Conservation (phyloP, 2,888 invertebrate species). For the Zonitis immaculata region DNA sequence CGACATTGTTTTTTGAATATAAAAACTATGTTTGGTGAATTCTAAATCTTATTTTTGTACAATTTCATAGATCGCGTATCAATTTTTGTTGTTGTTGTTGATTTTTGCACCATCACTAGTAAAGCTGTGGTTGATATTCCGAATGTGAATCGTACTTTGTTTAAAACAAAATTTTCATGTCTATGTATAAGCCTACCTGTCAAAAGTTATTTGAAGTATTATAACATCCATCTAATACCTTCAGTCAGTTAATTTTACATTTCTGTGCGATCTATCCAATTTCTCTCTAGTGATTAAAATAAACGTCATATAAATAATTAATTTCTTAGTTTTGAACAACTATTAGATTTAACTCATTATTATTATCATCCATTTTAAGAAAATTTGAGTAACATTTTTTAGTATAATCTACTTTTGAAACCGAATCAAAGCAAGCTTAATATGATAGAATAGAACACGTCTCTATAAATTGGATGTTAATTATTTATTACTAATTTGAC, state of each 20-base stretch:
- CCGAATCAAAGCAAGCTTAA: too few species aligned
- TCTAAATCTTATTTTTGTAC: too few species aligned
- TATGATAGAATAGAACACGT: too few species aligned
- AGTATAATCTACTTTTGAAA: too few species aligned
- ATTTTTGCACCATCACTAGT: too few species aligned
- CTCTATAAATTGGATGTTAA: too few species aligned
- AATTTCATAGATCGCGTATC: too few species aligned
- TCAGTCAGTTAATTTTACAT: background rate
- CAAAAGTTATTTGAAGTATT: background rate
- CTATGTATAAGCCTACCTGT: background rate
- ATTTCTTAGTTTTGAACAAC: background rate
- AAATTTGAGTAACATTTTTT: too few species aligned
- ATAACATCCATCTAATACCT: background rate
- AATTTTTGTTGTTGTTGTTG: too few species aligned
- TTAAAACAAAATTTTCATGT: background rate
- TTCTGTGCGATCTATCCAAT: background rate
- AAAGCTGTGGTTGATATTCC: background rate
- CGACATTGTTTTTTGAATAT: background rate
- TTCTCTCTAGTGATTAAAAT: background rate
- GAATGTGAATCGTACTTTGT: background rate
- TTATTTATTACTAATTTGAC: too few species aligned
- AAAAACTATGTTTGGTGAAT: too few species aligned
- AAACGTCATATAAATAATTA: background rate
- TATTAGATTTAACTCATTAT: background rate
- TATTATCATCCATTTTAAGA: too few species aligned